Evolutionary conservation across 1,140 invertebrate genomes (phyloP), one percentile per base, ranked within the genome.

Genomic region (Calephelis virginiensis): DNA sequence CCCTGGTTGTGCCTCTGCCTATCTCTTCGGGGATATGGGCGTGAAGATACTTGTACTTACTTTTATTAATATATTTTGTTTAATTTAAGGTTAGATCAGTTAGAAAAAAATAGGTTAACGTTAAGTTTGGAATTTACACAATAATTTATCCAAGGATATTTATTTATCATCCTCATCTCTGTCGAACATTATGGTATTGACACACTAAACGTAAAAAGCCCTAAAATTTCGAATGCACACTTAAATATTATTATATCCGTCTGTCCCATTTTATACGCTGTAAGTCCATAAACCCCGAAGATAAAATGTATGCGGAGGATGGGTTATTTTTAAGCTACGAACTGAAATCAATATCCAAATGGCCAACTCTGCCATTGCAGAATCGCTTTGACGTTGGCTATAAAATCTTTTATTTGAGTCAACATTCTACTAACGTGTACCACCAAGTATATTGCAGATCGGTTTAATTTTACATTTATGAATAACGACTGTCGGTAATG

Each of bases 341-440:
- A 62, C 53, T 40, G 14, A 48, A 66, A 69, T 70, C 60, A 49
- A 69, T 69, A 70, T 65, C 37, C 59, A 67, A 69, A 70, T 67
- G 68, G 68, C 65, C 46, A 70, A 69, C 68, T 64, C 56, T 69
- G 65, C 65, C 46, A 73, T 73, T 65, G 65, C 56, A 73, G 67
- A 73, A 67, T 70, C 61, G 45, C 63, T 40, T 14, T 46, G 49
- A 60, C 59, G 48, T 43, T 60, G 61, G 53, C 46, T 63, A 65
- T 72, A 72, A 72, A 69, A 64, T 69, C 61, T 72, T 72, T 65
- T 48, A 53, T 53, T 53, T 11, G 9, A 53, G 50, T 53, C 50
- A 17, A 53, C 50, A 53, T 53, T 17, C 50, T 53, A 17, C 50
- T 53, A 14, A 53, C 8, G 9, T 53, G 50, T 28, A 53, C 50